These are phyloP conservation scores for Coleophora deauratella DNA, from an alignment of 2,888 invertebrate species.

Conservation along the genomic window DNA sequence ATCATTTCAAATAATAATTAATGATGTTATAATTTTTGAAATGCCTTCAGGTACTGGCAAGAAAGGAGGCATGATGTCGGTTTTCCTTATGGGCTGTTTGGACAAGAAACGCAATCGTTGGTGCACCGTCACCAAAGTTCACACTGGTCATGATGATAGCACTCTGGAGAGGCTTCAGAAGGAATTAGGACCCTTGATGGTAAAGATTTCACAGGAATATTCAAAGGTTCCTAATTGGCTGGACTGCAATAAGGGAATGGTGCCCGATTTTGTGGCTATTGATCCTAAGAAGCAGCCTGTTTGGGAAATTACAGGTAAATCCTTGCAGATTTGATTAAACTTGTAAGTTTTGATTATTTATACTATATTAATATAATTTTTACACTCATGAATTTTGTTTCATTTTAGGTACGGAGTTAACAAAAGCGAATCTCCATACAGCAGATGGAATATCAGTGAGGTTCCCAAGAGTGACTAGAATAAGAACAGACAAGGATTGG, in stretches of 20 bases:
- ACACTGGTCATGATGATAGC: slow-evolving; percentile 91
- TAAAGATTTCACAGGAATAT: slow-evolving; percentile 85
- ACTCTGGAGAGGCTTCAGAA: slow-evolving; percentile 85
- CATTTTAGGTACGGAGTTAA: slow-evolving; percentile 80
- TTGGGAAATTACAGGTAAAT: slow-evolving; percentile 91
- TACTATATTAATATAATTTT: too few species aligned
- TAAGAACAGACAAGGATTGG: slow-evolving; percentile 90
- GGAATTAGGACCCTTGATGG: slow-evolving; percentile 75
- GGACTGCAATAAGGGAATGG: slow-evolving; percentile 84
- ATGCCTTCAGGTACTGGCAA: slow-evolving; percentile 83
- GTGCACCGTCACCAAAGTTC: slow-evolving; percentile 95
- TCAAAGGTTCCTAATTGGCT: slow-evolving; percentile 86
- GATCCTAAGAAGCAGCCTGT: slow-evolving; percentile 91
- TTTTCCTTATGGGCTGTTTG: slow-evolving; percentile 94
- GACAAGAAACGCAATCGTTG: slow-evolving; percentile 79
- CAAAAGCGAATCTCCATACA: slow-evolving; percentile 88
- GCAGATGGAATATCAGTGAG: slow-evolving; percentile 95
- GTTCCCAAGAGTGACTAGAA: slow-evolving; percentile 90
- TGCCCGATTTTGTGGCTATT: slow-evolving; percentile 91
- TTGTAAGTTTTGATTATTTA: too few species aligned
- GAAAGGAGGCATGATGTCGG: slow-evolving; percentile 93
- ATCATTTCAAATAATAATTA: too few species aligned
- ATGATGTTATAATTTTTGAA: too few species aligned
- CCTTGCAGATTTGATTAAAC: too few species aligned
- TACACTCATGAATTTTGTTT: too few species aligned